These are phyloP conservation scores for Sarcophaga peregrina DNA, from an alignment of 1,140 invertebrate genomes.

Conservation along the genomic window DNA sequence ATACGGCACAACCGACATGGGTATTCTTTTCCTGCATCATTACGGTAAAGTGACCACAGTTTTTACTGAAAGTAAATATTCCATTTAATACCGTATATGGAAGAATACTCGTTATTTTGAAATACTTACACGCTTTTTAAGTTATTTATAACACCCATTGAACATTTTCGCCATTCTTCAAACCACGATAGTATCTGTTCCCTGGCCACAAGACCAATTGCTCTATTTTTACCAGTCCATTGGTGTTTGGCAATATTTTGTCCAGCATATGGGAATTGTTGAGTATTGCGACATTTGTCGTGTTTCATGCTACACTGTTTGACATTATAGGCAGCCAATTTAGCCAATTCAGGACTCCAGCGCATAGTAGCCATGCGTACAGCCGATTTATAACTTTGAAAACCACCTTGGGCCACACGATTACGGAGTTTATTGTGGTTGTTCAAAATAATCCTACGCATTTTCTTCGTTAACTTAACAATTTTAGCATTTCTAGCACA, in stretches of 20 bases:
- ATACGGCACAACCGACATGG: slow-evolving; percentile 49
- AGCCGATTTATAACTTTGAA: slow-evolving; percentile 30
- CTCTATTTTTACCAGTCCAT: not conserved
- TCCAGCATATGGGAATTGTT: slow-evolving; percentile 32
- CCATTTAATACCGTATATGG: no score
- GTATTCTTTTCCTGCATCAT: slow-evolving; percentile 44
- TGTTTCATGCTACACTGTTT: slow-evolving; percentile 42
- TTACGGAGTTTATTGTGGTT: slow-evolving; percentile 42
- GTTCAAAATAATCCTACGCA: not conserved
- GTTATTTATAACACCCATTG: not conserved
- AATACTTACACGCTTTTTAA: not conserved
- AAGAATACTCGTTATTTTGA: not conserved
- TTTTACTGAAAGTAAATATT: slow-evolving; percentile 44
- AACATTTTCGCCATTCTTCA: slow-evolving; percentile 43
- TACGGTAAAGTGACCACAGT: slow-evolving; percentile 49
- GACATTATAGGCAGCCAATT: slow-evolving; percentile 42
- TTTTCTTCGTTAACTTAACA: slow-evolving; percentile 32
- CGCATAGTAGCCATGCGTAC: slow-evolving; percentile 36
- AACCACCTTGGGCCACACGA: slow-evolving; percentile 16
- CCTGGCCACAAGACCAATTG: not conserved
- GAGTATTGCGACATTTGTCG: slow-evolving; percentile 43
- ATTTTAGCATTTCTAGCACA: slow-evolving; percentile 58
- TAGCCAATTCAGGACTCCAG: slow-evolving; percentile 44
- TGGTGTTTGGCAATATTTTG: slow-evolving; percentile 30
- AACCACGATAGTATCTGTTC: not conserved